These are phyloP conservation scores for Phasia obesa DNA, from an alignment of 2,888 invertebrate genomes.

Conservation along the genomic window DNA sequence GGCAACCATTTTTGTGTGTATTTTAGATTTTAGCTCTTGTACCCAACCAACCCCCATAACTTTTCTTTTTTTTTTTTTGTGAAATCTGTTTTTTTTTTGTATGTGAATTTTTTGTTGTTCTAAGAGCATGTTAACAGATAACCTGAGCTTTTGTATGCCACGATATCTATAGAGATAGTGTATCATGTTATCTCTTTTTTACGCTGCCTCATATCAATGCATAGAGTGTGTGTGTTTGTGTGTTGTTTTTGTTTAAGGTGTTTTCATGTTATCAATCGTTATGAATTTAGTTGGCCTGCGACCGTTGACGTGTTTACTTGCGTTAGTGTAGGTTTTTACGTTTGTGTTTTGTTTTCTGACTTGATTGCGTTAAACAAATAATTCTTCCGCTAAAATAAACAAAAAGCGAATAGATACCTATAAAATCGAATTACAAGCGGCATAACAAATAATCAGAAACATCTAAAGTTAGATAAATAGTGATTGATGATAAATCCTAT, in stretches of 20 bases:
- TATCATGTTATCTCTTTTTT: slow-evolving; percentile 63
- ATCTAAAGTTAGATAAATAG: slow-evolving; percentile 18
- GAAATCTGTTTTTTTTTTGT: slow-evolving; percentile 7
- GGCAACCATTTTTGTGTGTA: slow-evolving; percentile 66
- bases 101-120: too few relatives aligned
- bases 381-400: slow-evolving; percentile 51
- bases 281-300: slow-evolving; percentile 81
- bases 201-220: slow-evolving; percentile 19
- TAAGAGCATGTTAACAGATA: slow-evolving; percentile 63
- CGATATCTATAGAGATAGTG: slow-evolving; percentile 33
- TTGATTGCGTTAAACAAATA: slow-evolving; percentile 54
- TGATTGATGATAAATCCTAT: slow-evolving; percentile 27
- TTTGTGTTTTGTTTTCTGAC: slow-evolving; percentile 69
- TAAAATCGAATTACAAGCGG: slow-evolving; percentile 28
- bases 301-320: slow-evolving; percentile 79
- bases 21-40: slow-evolving; percentile 18
- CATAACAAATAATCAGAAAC: slow-evolving; percentile 39
- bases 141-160: slow-evolving; percentile 55
- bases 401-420: slow-evolving; percentile 47
- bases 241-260: slow-evolving; percentile 60
- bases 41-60: slow-evolving; percentile 53
- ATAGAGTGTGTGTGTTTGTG: slow-evolving; percentile 7
- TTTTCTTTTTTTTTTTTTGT: neutral
- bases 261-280: slow-evolving; percentile 73
- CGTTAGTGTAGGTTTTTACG: slow-evolving; percentile 71